Conservation (phyloP, 2,113 vertebrate species). For the Cavia porcellus region DNA sequence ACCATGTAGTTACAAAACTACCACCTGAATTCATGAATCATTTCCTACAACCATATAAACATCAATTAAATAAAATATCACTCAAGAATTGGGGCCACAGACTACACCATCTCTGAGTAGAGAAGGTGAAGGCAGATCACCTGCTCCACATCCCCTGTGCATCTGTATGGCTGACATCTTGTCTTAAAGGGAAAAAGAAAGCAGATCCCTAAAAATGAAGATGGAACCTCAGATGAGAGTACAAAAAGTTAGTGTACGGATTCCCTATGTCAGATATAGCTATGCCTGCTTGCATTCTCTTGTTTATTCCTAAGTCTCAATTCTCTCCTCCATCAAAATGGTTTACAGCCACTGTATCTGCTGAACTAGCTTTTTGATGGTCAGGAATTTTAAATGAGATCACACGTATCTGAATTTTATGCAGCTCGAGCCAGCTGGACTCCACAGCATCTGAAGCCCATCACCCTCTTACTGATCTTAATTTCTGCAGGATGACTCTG, state of each 20-base stretch:
- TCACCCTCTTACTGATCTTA: background rate
- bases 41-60: background rate
- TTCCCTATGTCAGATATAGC: background rate
- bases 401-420: background rate
- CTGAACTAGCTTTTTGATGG: background rate
- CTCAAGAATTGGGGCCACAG: background rate
- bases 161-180: background rate
- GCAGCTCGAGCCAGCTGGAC: background rate
- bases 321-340: constrained; percentile 18
- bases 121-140: background rate
- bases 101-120: background rate
- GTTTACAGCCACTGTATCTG: background rate
- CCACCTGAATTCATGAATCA: background rate
- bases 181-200: background rate
- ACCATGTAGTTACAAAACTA: constrained; percentile 5
- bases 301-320: background rate
- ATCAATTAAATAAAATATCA: background rate
- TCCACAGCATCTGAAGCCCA: background rate
- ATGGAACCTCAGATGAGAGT: background rate
- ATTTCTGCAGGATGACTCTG: background rate
- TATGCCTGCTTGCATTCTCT: background rate
- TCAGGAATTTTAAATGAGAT: background rate
- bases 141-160: background rate
- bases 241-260: too few relatives aligned
- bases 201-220: background rate